phyloP scores from a whole-genome alignment of 1,140 invertebrate genomes.

The Stegodyphus mimosarum region DNA sequence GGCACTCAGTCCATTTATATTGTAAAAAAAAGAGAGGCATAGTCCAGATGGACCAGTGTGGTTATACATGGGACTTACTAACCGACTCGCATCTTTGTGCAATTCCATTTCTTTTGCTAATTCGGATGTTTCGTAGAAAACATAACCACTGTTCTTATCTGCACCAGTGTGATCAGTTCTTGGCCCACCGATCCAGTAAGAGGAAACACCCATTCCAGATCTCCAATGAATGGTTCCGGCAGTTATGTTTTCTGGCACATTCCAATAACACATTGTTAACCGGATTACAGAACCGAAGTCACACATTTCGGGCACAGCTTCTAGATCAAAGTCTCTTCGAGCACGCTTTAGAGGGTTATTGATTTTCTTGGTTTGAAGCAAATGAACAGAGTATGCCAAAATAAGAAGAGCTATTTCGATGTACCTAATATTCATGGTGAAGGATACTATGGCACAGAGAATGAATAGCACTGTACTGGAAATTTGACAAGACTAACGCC shows the following conservation, averaged over 20 bases:
- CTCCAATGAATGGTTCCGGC: slow-evolving; percentile 33
- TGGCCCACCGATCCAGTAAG: slow-evolving; percentile 76
- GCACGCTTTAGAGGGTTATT: neutral
- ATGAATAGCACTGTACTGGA: too few species aligned
- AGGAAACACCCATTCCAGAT: slow-evolving; percentile 67
- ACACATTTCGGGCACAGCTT: slow-evolving; percentile 44
- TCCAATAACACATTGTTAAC: slow-evolving; percentile 60
- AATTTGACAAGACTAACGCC: too few species aligned
- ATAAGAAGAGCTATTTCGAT: too few species aligned
- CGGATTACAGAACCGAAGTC: slow-evolving; percentile 60
- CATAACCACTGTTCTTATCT: slow-evolving; percentile 73
- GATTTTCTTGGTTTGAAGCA: neutral
- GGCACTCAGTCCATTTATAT: slow-evolving; percentile 74
- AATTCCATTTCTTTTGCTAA: neutral
- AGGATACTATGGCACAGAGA: too few species aligned
- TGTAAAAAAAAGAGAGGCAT: slow-evolving; percentile 68
- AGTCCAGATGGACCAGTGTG: slow-evolving; percentile 60
- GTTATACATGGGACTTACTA: slow-evolving; percentile 55
- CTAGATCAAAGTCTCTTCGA: slow-evolving; percentile 24
- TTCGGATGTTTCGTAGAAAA: slow-evolving; percentile 74
- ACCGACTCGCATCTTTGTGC: neutral
- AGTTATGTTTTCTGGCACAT: slow-evolving; percentile 16
- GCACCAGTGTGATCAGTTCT: slow-evolving; percentile 69
- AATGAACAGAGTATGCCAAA: too few species aligned
- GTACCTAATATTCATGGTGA: too few species aligned